Percentiles rank a stretch among this genome's conserved stretches.
phyloP scores from a whole-genome alignment of 2,797 vertebrate species.

The Toxotes lorentzi region DNA sequence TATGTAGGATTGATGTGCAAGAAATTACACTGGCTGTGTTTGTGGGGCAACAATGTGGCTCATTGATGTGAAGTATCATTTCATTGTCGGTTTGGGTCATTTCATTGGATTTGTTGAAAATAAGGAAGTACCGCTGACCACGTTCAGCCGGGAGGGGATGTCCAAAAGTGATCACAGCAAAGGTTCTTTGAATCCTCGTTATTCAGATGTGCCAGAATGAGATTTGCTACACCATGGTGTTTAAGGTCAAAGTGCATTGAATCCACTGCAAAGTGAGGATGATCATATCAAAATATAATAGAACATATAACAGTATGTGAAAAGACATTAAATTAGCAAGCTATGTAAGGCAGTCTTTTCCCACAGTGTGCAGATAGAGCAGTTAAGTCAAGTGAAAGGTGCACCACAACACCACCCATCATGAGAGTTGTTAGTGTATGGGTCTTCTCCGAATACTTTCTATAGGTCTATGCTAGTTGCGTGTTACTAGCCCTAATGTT shows the following conservation, averaged over 20 bases:
- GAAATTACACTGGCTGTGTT: not conserved
- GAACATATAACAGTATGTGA: not conserved
- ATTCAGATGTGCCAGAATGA: constrained; percentile 50
- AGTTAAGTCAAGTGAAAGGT: constrained; percentile 16
- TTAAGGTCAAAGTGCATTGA: not conserved
- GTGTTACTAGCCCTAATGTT: constrained; percentile 14
- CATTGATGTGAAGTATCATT: not conserved
- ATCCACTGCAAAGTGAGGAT: constrained; percentile 12
- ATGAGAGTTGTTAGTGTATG: not conserved
- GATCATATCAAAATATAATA: constrained; percentile 14
- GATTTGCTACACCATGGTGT: constrained; percentile 26
- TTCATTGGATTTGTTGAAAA: constrained; percentile 24
- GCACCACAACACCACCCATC: constrained; percentile 1
- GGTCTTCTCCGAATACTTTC: not conserved
- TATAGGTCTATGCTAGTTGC: constrained; percentile 18
- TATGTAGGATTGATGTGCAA: not conserved
- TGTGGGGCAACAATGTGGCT: not conserved
- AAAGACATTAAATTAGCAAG: constrained; percentile 13
- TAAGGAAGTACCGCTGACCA: not conserved
- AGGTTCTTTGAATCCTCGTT: not conserved
- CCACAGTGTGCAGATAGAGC: not conserved
- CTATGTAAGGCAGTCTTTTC: not conserved
- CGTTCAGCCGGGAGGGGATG: not conserved
- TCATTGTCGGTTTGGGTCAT: constrained; percentile 4
- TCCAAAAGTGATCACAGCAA: not conserved